Evolutionary conservation across 2,797 vertebrate species (phyloP).

Genomic region (Sebastiscus albofasciatus): DNA sequence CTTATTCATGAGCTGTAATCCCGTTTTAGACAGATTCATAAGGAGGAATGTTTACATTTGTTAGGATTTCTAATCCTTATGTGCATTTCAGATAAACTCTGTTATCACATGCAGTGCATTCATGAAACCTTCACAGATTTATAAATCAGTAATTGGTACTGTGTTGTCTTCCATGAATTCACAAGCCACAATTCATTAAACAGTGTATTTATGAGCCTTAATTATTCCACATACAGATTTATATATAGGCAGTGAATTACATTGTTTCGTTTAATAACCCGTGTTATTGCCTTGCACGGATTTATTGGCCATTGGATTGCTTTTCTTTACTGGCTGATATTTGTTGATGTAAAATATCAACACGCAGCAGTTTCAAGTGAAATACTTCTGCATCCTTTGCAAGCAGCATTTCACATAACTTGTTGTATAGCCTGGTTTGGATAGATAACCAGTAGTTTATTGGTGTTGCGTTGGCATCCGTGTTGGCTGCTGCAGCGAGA

Average conservation of each 20-base stretch:
- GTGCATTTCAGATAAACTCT: neutral
- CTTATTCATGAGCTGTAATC: slow-evolving; percentile 22
- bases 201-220: slow-evolving; percentile 33
- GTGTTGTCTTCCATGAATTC: neutral
- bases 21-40: neutral
- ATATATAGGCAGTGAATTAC: slow-evolving; percentile 9
- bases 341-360: slow-evolving; percentile 27
- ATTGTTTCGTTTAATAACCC: slow-evolving; percentile 24
- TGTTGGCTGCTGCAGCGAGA: neutral
- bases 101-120: neutral
- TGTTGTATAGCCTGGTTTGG: slow-evolving; percentile 21
- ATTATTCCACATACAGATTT: slow-evolving; percentile 30
- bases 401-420: neutral
- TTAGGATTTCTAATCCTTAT: slow-evolving; percentile 21
- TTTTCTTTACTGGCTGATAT: slow-evolving; percentile 29
- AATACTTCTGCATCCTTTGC: slow-evolving; percentile 22
- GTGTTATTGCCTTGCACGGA: neutral
- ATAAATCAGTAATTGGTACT: neutral
- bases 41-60: slow-evolving; percentile 1
- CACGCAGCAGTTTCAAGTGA: slow-evolving; percentile 27
- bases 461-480: neutral
- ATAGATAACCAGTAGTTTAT: slow-evolving; percentile 42
- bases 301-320: slow-evolving; percentile 15
- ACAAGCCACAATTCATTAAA: slow-evolving; percentile 15
- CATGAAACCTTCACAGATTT: neutral